A percentile compares a stretch with the other conserved stretches of the same genome.
Evolutionary conservation across 2,113 vertebrate genomes (phyloP).

Genomic region (Ciconia boyciana): DNA sequence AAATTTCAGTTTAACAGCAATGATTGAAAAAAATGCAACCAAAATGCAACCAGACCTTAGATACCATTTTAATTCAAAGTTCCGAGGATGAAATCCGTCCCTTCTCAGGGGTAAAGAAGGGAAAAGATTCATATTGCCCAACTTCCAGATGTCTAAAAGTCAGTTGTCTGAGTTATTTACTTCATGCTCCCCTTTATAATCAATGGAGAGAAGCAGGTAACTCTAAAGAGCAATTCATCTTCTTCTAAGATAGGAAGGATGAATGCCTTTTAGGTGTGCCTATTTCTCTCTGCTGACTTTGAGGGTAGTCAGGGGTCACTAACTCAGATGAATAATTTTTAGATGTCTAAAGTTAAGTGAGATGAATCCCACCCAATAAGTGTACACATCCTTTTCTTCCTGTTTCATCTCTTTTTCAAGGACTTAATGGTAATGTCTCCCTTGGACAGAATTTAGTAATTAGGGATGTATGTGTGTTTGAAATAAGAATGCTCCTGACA

Average conservation of each 20-base stretch:
- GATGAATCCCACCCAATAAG: slow-evolving; percentile 3
- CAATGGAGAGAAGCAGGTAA: neutral
- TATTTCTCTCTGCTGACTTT: slow-evolving; percentile 13
- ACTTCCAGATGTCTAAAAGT: neutral
- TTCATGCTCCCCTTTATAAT: neutral
- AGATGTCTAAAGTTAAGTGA: slow-evolving; percentile 12
- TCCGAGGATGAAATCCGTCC: neutral
- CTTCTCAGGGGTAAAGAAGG: neutral
- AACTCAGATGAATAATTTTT: slow-evolving; percentile 41
- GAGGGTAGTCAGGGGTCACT: neutral
- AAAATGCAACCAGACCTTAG: neutral
- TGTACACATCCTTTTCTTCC: neutral
- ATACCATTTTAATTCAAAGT: neutral
- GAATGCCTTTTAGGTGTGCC: neutral
- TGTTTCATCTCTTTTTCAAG: neutral
- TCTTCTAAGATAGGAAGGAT: neutral
- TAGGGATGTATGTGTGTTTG: neutral
- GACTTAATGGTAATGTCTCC: neutral
- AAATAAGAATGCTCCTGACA: neutral
- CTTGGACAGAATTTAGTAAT: neutral
- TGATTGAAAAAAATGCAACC: neutral
- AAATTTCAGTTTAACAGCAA: neutral
- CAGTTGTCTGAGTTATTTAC: slow-evolving; percentile 21
- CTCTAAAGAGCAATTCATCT: neutral
- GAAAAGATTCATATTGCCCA: neutral